Percentiles rank a stretch among this genome's conserved stretches.
Conservation (phyloP, 2,888 invertebrate genomes). For the Ditula angustiorana region DNA sequence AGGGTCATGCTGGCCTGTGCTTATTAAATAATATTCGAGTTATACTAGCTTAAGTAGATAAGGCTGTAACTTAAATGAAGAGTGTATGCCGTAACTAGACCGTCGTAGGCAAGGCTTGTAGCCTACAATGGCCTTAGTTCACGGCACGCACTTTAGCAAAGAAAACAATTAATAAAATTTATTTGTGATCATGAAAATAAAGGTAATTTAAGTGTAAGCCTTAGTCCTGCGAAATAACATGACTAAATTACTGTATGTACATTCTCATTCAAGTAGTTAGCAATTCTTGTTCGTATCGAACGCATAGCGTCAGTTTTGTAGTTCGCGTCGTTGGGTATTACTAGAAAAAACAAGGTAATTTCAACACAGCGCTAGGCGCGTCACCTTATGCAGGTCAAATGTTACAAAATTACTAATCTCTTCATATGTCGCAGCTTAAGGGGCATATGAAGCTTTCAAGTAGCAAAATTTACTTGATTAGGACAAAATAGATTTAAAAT, state of each 20-base stretch:
- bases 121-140: no score
- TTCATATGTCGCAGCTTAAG: conserved; percentile 40
- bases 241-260: no score
- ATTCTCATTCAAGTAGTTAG: no score
- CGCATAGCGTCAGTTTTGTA: conserved; percentile 15
- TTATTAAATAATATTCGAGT: conserved; percentile 3
- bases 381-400: conserved; percentile 46
- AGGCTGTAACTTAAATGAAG: not conserved
- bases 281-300: not conserved
- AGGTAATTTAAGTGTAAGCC: no score
- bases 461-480: not conserved
- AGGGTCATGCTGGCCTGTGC: conserved; percentile 5
- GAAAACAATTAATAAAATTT: no score
- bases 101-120: no score
- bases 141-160: no score
- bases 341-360: conserved; percentile 41
- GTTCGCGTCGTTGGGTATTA: conserved; percentile 45
- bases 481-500: no score
- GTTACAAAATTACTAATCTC: conserved; percentile 48
- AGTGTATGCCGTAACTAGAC: not conserved
- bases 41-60: not conserved
- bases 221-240: no score
- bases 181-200: no score
- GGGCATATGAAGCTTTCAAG: conserved; percentile 12
- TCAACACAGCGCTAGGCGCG: conserved; percentile 44